Conservation (phyloP, 2,797 vertebrate species). For the Poecile montanus region DNA sequence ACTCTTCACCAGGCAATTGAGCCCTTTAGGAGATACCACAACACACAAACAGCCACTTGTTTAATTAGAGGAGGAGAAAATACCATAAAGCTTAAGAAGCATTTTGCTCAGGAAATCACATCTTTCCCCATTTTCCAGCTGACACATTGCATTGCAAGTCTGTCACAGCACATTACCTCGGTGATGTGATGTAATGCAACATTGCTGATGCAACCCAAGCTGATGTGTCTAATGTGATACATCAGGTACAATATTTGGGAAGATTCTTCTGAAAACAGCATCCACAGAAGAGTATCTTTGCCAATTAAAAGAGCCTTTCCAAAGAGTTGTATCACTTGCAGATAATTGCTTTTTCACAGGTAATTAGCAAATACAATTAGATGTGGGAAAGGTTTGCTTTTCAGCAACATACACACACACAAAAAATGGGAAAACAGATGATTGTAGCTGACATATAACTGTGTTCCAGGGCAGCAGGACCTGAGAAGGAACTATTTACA, state of each 20-base stretch:
- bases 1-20: background rate
- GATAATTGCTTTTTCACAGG: constrained; percentile 58
- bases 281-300: background rate
- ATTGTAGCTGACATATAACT: background rate
- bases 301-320: constrained; percentile 38
- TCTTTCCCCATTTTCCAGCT: constrained; percentile 65
- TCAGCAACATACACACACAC: background rate
- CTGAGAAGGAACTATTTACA: background rate
- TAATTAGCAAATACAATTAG: constrained; percentile 61
- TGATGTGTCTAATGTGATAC: constrained; percentile 60
- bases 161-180: constrained; percentile 58
- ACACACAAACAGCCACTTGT: background rate
- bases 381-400: constrained; percentile 42
- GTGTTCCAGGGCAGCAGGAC: background rate
- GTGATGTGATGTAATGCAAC: constrained; percentile 49
- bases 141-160: constrained; percentile 45
- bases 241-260: constrained; percentile 45
- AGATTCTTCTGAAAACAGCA: constrained; percentile 12
- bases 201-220: constrained; percentile 54
- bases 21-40: background rate
- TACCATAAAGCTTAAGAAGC: constrained; percentile 20
- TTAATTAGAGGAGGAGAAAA: background rate
- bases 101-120: constrained; percentile 62
- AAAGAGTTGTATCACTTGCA: background rate
- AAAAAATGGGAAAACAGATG: background rate